Conservation (phyloP, 2,797 vertebrate species). For the Furcifer pardalis region DNA sequence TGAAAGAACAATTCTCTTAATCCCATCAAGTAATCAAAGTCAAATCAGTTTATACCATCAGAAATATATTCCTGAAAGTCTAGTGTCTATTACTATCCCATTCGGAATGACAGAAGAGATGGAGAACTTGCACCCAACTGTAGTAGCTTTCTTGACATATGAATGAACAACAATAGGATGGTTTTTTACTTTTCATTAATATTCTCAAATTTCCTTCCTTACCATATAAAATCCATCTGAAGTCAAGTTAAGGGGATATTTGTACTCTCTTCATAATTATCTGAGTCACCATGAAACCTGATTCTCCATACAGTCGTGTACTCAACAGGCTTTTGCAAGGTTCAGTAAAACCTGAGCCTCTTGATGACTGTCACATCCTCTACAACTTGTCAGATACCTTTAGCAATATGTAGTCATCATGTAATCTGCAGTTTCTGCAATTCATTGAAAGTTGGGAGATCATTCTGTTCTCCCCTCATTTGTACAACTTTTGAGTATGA, state of each 20-base stretch:
- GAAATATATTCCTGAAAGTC: too few relatives aligned
- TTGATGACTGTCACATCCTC: neutral
- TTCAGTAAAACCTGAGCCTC: neutral
- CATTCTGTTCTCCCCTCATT: neutral
- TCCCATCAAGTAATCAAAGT: slow-evolving; percentile 24
- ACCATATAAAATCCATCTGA: neutral
- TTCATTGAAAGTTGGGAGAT: neutral
- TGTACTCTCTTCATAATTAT: too few relatives aligned
- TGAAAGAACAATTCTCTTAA: neutral
- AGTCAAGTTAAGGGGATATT: too few relatives aligned
- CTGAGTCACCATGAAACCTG: too few relatives aligned
- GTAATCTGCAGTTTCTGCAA: neutral
- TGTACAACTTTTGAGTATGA: neutral
- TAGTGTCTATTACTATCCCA: too few relatives aligned
- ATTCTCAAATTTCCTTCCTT: too few relatives aligned
- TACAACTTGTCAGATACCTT: neutral
- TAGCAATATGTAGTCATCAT: neutral
- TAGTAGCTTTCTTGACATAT: too few relatives aligned
- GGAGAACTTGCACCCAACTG: too few relatives aligned
- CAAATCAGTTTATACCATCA: slow-evolving; percentile 20
- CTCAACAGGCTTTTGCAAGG: neutral
- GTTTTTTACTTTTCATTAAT: too few relatives aligned
- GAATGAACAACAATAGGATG: too few relatives aligned
- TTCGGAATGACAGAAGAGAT: too few relatives aligned
- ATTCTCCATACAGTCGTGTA: neutral